Percentiles rank a stretch among this genome's conserved stretches.
Evolutionary conservation across 2,888 invertebrate species (phyloP).

Genomic region (Argyresthia goedartella): DNA sequence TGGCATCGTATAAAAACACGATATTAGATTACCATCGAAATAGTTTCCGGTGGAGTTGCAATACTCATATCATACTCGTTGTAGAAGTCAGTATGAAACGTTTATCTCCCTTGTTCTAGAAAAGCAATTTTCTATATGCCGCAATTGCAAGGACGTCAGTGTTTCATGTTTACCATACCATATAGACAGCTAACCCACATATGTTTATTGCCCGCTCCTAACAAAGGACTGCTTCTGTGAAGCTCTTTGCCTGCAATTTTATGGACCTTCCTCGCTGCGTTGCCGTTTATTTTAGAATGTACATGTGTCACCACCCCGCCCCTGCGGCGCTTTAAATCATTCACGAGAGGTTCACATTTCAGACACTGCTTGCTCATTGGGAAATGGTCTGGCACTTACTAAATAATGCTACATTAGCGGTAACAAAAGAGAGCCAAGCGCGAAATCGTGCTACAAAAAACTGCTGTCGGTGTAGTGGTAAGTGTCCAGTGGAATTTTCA

Average conservation of each 20-base stretch:
- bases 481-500: conserved; percentile 31
- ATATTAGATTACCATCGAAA: conserved; percentile 29
- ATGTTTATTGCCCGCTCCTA: conserved; percentile 11
- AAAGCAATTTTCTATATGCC: conserved; percentile 22
- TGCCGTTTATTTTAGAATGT: conserved; percentile 24
- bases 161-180: not conserved
- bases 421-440: conserved; percentile 45
- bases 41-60: conserved; percentile 30
- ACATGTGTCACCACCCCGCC: conserved; percentile 6
- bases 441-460: conserved; percentile 39
- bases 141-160: conserved; percentile 19
- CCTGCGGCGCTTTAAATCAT: not conserved
- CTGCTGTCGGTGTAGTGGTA: conserved; percentile 32
- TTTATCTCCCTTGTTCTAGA: conserved; percentile 25
- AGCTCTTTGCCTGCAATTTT: conserved; percentile 21
- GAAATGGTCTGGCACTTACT: not conserved
- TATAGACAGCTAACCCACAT: not conserved
- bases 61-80: conserved; percentile 13
- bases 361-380: not conserved
- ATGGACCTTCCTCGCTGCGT: conserved; percentile 25
- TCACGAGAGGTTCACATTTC: not conserved
- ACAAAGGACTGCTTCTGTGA: conserved; percentile 44
- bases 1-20: conserved; percentile 10
- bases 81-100: conserved; percentile 13
- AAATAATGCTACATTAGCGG: conserved; percentile 9